Percentiles rank a stretch among this genome's conserved stretches.
Conservation (phyloP, 2,797 vertebrate species). For the Kryptopterus vitreolus region DNA sequence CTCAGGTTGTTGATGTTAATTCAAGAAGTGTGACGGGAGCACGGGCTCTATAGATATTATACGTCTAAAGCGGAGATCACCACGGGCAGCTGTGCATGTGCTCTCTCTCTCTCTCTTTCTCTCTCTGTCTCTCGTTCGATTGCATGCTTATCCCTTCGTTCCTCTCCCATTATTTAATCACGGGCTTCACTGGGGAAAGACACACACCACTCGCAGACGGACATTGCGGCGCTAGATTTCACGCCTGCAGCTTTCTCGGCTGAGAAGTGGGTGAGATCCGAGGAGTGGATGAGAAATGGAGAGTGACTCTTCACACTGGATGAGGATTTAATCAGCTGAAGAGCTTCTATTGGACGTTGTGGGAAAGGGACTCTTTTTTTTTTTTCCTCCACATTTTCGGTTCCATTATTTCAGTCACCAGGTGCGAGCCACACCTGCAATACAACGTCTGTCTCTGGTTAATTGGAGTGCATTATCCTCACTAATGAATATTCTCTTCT, state of each 20-base stretch:
- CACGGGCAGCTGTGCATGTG: conserved; percentile 49
- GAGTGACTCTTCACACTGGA: conserved; percentile 46
- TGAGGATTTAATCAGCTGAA: conserved; percentile 56
- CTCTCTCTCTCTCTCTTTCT: too few relatives aligned
- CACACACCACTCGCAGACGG: conserved; percentile 22
- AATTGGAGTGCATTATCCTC: conserved; percentile 74
- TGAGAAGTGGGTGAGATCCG: conserved; percentile 51
- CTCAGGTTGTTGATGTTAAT: conserved; percentile 53
- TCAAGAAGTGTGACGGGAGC: conserved; percentile 52
- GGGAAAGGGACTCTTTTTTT: not conserved
- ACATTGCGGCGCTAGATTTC: conserved; percentile 41
- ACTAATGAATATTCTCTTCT: conserved; percentile 75
- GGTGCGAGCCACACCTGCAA: conserved; percentile 74
- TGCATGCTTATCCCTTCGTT: conserved; percentile 48
- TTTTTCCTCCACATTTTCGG: not conserved
- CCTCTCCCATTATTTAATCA: conserved; percentile 51
- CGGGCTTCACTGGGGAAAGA: conserved; percentile 34
- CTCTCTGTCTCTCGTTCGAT: too few relatives aligned
- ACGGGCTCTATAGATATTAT: conserved; percentile 55
- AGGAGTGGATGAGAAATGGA: conserved; percentile 43
- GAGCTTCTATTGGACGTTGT: not conserved
- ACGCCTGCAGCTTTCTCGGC: conserved; percentile 54
- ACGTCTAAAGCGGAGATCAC: conserved; percentile 33
- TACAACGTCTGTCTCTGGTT: conserved; percentile 60
- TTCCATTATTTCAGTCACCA: conserved; percentile 61